These are phyloP conservation scores for Garrulus glandarius DNA, from an alignment of 2,797 vertebrate genomes.

Conservation along the genomic window DNA sequence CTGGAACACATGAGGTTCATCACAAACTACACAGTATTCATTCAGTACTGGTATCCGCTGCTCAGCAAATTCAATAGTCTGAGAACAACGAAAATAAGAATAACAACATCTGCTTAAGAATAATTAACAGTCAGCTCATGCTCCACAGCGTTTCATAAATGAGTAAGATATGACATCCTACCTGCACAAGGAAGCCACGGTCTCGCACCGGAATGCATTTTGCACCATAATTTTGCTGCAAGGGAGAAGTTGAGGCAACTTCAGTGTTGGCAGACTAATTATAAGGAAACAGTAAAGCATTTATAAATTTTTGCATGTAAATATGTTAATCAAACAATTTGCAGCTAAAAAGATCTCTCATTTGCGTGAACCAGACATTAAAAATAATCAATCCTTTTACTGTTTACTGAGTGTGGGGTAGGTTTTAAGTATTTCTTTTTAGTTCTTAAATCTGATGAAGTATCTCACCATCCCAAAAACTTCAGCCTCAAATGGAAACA, in stretches of 20 bases:
- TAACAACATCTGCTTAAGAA: conserved; percentile 37
- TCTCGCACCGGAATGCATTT: conserved; percentile 84
- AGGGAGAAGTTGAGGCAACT: conserved; percentile 36
- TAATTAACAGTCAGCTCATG: conserved; percentile 2
- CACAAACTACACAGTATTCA: conserved; percentile 90
- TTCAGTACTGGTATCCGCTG: conserved; percentile 90
- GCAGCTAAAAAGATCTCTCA: neutral
- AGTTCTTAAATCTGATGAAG: neutral
- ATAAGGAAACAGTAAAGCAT: neutral
- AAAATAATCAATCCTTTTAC: neutral
- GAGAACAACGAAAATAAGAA: conserved; percentile 53
- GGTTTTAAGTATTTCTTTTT: neutral
- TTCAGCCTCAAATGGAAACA: neutral
- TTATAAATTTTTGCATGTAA: neutral
- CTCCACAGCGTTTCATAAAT: neutral
- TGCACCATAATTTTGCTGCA: conserved; percentile 84
- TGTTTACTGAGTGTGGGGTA: neutral
- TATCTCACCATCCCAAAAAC: neutral
- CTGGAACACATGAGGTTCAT: conserved; percentile 89
- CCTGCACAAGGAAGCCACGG: conserved; percentile 88
- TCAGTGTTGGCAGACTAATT: neutral
- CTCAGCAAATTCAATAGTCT: conserved; percentile 90
- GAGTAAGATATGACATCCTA: conserved; percentile 54
- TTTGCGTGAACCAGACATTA: neutral
- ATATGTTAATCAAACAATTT: neutral